Evolutionary conservation across 1,140 invertebrate species (phyloP).

Genomic region (Drosophila paulistorum): DNA sequence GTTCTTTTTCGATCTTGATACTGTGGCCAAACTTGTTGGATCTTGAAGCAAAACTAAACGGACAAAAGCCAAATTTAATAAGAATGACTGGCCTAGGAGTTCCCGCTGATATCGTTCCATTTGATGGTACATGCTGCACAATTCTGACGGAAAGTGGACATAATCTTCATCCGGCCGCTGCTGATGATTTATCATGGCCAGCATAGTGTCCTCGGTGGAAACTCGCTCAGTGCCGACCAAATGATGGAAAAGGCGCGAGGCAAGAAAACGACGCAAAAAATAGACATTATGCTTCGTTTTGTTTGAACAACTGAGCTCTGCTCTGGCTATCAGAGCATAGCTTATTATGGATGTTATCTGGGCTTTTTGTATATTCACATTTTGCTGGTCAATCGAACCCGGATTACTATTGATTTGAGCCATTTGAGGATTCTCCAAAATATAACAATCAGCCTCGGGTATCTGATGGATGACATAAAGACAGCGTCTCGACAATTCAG

Average conservation of each 20-base stretch:
- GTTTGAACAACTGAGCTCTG: conserved; percentile 11
- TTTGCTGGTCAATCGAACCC: conserved; percentile 75
- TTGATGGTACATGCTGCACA: conserved; percentile 52
- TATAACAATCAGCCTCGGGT: conserved; percentile 73
- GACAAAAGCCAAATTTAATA: conserved; percentile 72
- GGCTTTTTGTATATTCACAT: conserved; percentile 77
- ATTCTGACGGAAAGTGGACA: conserved; percentile 58
- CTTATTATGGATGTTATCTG: conserved; percentile 71
- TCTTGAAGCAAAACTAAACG: conserved; percentile 68
- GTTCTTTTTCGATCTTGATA: conserved; percentile 37
- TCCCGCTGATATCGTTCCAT: conserved; percentile 67
- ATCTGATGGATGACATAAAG: conserved; percentile 69
- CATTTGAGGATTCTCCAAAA: conserved; percentile 75
- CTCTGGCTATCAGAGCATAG: conserved; percentile 57
- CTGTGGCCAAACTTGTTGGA: conserved; percentile 45
- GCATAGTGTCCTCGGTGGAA: conserved; percentile 66
- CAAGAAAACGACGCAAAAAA: conserved; percentile 65
- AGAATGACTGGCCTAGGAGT: conserved; percentile 69
- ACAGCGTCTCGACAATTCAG: conserved; percentile 65
- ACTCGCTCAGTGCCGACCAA: conserved; percentile 75
- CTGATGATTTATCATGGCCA: conserved; percentile 61
- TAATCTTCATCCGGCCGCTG: conserved; percentile 18
- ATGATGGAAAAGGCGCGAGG: conserved; percentile 72
- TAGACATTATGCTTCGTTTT: conserved; percentile 56
- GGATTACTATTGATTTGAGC: conserved; percentile 70